Conservation (phyloP, 2,888 invertebrate species). For the Cheilosia vulpina region DNA sequence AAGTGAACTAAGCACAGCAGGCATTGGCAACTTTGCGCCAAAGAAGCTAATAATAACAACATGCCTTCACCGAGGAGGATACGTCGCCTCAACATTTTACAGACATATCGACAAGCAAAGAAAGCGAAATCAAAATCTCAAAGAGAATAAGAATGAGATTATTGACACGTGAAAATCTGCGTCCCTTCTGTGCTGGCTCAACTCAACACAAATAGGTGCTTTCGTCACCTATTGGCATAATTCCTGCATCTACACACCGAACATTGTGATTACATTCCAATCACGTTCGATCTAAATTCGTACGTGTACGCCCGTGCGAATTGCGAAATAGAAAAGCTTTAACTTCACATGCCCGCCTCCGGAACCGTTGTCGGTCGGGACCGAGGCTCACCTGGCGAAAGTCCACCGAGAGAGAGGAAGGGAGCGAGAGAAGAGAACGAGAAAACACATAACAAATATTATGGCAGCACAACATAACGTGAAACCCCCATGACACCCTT, state of each 20-base stretch:
- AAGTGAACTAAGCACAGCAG: neutral
- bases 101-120: conserved; percentile 1
- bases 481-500: conserved; percentile 39
- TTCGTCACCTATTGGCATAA: conserved; percentile 68
- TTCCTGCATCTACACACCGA: conserved; percentile 63
- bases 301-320: conserved; percentile 63
- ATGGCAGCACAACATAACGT: conserved; percentile 37
- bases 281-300: conserved; percentile 72
- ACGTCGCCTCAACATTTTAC: neutral
- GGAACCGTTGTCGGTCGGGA: neutral
- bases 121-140: conserved; percentile 64
- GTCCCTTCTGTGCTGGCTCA: conserved; percentile 5
- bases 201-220: conserved; percentile 60
- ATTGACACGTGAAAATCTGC: conserved; percentile 66
- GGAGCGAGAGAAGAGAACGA: neutral
- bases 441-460: conserved; percentile 39
- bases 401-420: neutral
- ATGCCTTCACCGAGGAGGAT: conserved; percentile 17
- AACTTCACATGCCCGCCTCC: conserved; percentile 31
- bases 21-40: conserved; percentile 28
- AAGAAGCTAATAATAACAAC: conserved; percentile 46
- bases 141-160: conserved; percentile 61
- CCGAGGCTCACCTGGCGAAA: conserved; percentile 40
- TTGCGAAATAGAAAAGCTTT: conserved; percentile 58
- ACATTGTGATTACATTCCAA: conserved; percentile 63